phyloP scores from a whole-genome alignment of 2,113 vertebrate species.

The Pollimyrus isidori region DNA sequence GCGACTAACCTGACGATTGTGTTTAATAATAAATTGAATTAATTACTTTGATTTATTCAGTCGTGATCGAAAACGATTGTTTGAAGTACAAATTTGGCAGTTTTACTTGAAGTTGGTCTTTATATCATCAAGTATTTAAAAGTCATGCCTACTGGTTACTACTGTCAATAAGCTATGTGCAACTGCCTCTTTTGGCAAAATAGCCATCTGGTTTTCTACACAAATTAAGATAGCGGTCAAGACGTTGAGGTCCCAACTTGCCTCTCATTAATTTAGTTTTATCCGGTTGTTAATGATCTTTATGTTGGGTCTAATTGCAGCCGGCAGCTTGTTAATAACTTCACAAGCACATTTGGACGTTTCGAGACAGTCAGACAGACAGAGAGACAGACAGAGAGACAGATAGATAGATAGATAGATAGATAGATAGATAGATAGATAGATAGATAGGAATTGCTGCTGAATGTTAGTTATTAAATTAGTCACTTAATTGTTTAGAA shows the following conservation, averaged over 20 bases:
- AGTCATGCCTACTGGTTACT: not conserved
- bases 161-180: not conserved
- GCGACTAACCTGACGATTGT: not conserved
- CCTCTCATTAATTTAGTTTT: not conserved
- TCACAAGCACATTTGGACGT: not conserved
- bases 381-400: rapidly evolving
- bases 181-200: not conserved
- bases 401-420: not conserved
- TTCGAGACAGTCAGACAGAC: not conserved
- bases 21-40: not conserved
- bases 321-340: not conserved
- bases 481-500: not conserved
- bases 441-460: not conserved
- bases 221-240: not conserved
- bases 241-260: not conserved
- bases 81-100: not conserved
- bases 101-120: not conserved
- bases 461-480: not conserved
- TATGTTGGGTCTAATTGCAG: not conserved
- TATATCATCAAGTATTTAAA: not conserved
- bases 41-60: not conserved
- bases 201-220: not conserved
- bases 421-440: not conserved
- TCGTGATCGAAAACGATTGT: not conserved
- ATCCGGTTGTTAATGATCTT: not conserved